Evolutionary conservation across 2,888 invertebrate species (phyloP), one percentile per base, ranked within the genome.

Genomic region (Hoplodrina ambigua): DNA sequence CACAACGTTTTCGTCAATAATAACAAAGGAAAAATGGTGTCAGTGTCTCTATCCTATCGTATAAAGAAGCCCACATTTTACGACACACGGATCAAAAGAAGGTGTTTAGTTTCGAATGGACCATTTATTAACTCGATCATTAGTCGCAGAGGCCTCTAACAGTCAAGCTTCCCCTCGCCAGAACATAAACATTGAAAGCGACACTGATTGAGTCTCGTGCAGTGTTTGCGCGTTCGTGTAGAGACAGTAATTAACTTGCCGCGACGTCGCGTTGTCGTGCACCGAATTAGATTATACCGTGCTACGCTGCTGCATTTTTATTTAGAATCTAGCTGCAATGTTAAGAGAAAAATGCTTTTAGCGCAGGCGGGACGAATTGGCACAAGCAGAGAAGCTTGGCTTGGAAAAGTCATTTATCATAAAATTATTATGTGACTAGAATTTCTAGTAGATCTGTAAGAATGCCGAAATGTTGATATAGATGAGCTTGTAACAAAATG

Each of bases 131-230:
- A 20, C 2, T 30, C 17, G n/a, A 19, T n/a, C 41, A 44, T 70
- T 63, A n/a, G 46, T 59, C 58, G 52, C n/a, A 13, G 54, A 57
- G 64, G 44, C 30, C 58, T 50, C 41, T 7, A 13, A 3, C 44
- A 57, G 55, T 41, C 54, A 33, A 33, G 53, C n/a, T 41, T n/a
- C 20, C 10, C 58, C 62, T 62, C 46, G 58, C 50, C 57, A 72
- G 60, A 63, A 54, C 63, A 74, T 75, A 78, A 80, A 76, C 75
- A 78, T 56, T 79, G 68, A 69, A 68, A 71, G 67, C 69, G 77
- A 82, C 72, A 72, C 80, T 82, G 80, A 79, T 79, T 72, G 74
- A 77, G 82, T 73, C 71, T 76, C 67, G 63, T 62, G 75, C 65
- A 68, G 58, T 62, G 63, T 71, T 75, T 66, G 75, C 46, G 25